Evolutionary conservation across 1,140 invertebrate genomes (phyloP), one percentile per base, ranked within the genome.

Genomic region (Magallana gigas): DNA sequence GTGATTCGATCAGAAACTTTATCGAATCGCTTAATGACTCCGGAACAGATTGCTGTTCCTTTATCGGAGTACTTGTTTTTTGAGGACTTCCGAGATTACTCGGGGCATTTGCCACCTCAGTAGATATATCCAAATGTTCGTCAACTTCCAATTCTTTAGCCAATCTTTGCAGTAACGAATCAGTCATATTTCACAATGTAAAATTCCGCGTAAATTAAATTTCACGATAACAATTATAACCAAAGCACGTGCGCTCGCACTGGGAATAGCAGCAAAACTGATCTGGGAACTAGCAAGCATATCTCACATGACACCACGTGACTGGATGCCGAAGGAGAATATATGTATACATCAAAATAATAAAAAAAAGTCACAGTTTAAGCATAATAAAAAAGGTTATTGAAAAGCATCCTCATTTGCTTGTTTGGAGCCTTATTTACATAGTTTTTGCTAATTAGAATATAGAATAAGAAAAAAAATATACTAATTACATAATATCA

Each of bases 1-100:
- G 81, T 83, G 81, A 18, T 57, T 83, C 56, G 23, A 83, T 1
- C 16, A 83, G 29, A 6, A 12, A 12, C 16, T 83, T 36, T 6
- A 48, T 23, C 23, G 23, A 23, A 23, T 23, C 23, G 23, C 23
- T 23, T 23, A 23, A 23, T 23, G 23, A 23, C 23, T 83, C 81
- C 81, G 48, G 29, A 83, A 83, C 81, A 83, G 81, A 18, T 83
- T 83, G 81, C 81, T 83, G 81, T 57, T 57, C 81, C 16, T 83
- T 57, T 29, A 12, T 14, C 1, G 81, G 81, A 83, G 81, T 48
- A 29, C 4, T 83, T 12, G n/a, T n/a, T 8, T 36, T 83, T 48
- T 48, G 36, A 48, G 59, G 59, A 56, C 48, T 12, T 11, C 23
- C 12, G n/a, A 36, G 23, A 12, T 83, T 18, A 56, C 18, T 48